Percentiles rank a stretch among this genome's conserved stretches.
phyloP scores from a whole-genome alignment of 2,888 invertebrate genomes.

The Melitaea athalia region DNA sequence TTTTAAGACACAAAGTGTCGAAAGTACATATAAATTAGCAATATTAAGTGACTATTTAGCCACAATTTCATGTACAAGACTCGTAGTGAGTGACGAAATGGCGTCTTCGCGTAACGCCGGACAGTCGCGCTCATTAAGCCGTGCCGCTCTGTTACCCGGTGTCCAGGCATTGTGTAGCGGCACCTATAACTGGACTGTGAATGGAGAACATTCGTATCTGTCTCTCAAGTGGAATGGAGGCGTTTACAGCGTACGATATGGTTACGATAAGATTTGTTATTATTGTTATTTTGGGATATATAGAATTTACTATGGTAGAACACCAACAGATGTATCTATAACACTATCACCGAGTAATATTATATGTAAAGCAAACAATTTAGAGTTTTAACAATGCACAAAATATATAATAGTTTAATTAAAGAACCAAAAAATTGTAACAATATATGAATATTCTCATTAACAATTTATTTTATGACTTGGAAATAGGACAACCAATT shows the following conservation, averaged over 20 bases:
- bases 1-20: neutral
- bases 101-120: constrained; percentile 60
- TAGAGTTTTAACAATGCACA: too few species aligned
- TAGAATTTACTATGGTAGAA: too few species aligned
- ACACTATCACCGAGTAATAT: too few species aligned
- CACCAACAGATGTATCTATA: too few species aligned
- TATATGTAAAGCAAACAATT: too few species aligned
- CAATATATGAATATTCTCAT: neutral
- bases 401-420: too few species aligned
- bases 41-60: constrained; percentile 18
- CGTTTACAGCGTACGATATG: constrained; percentile 39
- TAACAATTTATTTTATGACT: too few species aligned
- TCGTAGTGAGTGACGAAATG: constrained; percentile 60
- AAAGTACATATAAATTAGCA: neutral
- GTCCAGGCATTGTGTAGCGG: constrained; percentile 75
- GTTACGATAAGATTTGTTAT: constrained; percentile 16
- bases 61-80: constrained; percentile 13
- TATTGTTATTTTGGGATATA: too few species aligned
- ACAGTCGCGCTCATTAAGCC: constrained; percentile 76
- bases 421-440: neutral
- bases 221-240: constrained; percentile 49
- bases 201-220: constrained; percentile 76
- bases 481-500: neutral
- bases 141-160: constrained; percentile 79
- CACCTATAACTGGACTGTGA: constrained; percentile 79